Percentiles rank a stretch among this genome's conserved stretches.
Conservation (phyloP, 92 coral and sea anemone genomes). For the Siderastrea radians region DNA sequence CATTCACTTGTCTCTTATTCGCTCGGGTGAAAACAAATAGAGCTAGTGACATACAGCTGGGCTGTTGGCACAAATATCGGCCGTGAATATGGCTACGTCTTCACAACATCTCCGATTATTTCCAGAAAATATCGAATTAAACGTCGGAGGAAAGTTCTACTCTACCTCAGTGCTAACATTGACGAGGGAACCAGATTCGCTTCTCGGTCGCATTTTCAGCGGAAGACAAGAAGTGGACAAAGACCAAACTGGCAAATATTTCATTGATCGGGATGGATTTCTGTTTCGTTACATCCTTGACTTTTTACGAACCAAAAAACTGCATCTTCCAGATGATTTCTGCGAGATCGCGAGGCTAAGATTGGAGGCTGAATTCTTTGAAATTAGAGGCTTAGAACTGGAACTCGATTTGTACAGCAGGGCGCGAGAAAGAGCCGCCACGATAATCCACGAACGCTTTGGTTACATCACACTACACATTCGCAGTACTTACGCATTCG, state of each 20-base stretch:
- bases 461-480: conserved; percentile 91
- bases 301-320: conserved; percentile 78
- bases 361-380: conserved; percentile 89
- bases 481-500: conserved; percentile 88
- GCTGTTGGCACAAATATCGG: conserved; percentile 1
- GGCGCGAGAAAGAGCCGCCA: conserved; percentile 56
- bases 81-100: conserved; percentile 66
- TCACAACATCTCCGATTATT: conserved; percentile 77
- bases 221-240: conserved; percentile 80
- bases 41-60: conserved; percentile 28
- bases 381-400: conserved; percentile 73
- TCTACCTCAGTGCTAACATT: conserved; percentile 90
- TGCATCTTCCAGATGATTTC: conserved; percentile 87
- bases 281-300: conserved; percentile 89
- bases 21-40: conserved; percentile 38
- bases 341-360: conserved; percentile 81
- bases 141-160: conserved; percentile 96
- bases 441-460: conserved; percentile 63
- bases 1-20: conserved; percentile 25
- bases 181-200: conserved; percentile 86
- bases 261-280: conserved; percentile 94
- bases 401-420: conserved; percentile 73
- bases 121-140: conserved; percentile 95
- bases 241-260: conserved; percentile 87
- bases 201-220: conserved; percentile 88